Conservation (phyloP, 2,113 vertebrate genomes). For the Nematolebias whitei region DNA sequence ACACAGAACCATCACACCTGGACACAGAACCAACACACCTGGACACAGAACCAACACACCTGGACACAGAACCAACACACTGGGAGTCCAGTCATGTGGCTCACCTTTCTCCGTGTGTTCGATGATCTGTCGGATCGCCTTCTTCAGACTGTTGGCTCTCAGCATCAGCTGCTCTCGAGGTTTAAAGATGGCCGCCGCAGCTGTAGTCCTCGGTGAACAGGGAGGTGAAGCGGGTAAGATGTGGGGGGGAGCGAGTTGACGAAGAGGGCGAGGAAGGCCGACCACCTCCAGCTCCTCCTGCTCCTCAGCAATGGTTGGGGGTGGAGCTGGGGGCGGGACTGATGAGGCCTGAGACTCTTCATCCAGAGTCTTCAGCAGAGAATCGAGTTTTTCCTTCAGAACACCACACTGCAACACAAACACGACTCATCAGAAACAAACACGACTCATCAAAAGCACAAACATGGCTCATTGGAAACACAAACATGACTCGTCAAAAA, state of each 20-base stretch:
- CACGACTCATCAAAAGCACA: not conserved
- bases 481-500: not conserved
- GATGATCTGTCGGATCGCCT: conserved; percentile 97
- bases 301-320: conserved; percentile 93
- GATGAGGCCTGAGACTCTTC: conserved; percentile 92
- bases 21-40: not conserved
- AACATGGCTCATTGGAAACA: not conserved
- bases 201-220: conserved; percentile 73
- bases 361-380: conserved; percentile 89
- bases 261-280: conserved; percentile 56
- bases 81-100: not conserved
- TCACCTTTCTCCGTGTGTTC: conserved; percentile 96
- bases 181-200: conserved; percentile 83
- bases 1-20: conserved; percentile 3
- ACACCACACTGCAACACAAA: conserved; percentile 85
- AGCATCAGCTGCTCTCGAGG: conserved; percentile 97
- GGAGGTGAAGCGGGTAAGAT: conserved; percentile 28
- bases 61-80: not conserved
- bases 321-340: conserved; percentile 81
- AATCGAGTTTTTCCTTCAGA: conserved; percentile 95
- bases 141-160: conserved; percentile 96
- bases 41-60: not conserved
- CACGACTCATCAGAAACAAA: not conserved
- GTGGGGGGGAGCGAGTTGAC: conserved; percentile 16
- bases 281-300: conserved; percentile 83